Evolutionary conservation across 2,113 vertebrate species (phyloP).

Genomic region (Meleagris gallopavo): DNA sequence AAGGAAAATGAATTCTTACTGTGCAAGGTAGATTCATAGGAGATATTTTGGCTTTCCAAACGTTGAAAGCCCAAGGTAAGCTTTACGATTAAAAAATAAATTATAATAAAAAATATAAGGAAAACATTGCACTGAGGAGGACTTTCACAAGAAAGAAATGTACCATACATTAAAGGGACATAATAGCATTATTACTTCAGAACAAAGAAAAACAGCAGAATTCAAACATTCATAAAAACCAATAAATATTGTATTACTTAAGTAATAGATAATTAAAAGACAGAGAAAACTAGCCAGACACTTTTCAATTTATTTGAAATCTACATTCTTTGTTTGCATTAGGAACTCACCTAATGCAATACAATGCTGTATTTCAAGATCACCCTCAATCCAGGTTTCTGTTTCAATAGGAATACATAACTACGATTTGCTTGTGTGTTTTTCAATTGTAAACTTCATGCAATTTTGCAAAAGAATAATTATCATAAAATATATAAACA

Average conservation of each 20-base stretch:
- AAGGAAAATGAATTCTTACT: not conserved
- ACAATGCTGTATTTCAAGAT: not conserved
- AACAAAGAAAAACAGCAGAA: not conserved
- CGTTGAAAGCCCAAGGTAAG: not conserved
- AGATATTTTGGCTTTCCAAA: not conserved
- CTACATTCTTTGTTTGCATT: not conserved
- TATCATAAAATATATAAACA: not conserved
- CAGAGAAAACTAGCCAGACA: not conserved
- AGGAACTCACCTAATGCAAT: not conserved
- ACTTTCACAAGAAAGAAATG: not conserved
- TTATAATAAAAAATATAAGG: not conserved
- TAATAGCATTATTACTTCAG: not conserved
- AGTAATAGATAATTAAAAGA: not conserved
- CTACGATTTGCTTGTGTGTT: not conserved
- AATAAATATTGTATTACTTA: not conserved
- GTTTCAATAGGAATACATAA: not conserved
- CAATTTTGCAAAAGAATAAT: not conserved
- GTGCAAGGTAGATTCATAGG: no score
- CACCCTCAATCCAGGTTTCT: not conserved
- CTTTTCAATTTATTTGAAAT: not conserved
- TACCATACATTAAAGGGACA: fast-evolving
- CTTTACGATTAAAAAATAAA: not conserved
- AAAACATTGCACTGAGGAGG: not conserved
- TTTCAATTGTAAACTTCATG: not conserved
- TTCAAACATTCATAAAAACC: not conserved